Conservation (phyloP, 23 tunicate genomes). For the Corella eumyota region DNA sequence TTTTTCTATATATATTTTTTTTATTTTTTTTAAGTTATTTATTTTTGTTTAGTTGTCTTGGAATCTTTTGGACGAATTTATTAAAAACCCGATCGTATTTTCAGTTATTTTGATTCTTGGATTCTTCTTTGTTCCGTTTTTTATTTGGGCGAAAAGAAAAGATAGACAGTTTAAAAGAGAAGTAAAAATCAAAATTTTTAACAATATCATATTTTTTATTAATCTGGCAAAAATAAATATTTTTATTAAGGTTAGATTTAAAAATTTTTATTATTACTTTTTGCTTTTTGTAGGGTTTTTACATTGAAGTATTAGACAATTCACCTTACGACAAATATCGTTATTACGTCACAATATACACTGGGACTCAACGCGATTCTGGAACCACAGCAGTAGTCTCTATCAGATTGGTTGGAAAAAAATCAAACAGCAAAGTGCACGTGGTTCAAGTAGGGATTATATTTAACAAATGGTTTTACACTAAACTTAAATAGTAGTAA, state of each 20-base stretch:
- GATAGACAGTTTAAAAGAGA: background rate
- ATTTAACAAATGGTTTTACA: background rate
- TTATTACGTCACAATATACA: conserved; percentile 51
- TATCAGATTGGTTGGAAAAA: conserved; percentile 25
- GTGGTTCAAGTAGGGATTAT: conserved; percentile 28
- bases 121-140: background rate
- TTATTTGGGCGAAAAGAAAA: background rate
- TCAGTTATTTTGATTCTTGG: background rate
- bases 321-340: conserved; percentile 15
- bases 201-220: background rate
- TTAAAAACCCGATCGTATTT: background rate
- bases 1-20: background rate
- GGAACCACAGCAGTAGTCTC: conserved; percentile 49
- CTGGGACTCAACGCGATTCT: conserved; percentile 38
- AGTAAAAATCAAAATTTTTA: background rate
- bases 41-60: conserved; percentile 2
- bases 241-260: too few species aligned
- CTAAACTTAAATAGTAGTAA: too few species aligned
- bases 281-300: too few species aligned
- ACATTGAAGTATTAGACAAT: conserved; percentile 24
- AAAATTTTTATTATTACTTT: too few species aligned
- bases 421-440: conserved; percentile 29
- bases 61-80: background rate
- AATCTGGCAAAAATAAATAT: background rate
- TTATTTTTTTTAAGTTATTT: background rate